Percentiles rank a stretch among this genome's conserved stretches.
phyloP scores from a whole-genome alignment of 2,797 vertebrate genomes.

The Podargus strigoides region DNA sequence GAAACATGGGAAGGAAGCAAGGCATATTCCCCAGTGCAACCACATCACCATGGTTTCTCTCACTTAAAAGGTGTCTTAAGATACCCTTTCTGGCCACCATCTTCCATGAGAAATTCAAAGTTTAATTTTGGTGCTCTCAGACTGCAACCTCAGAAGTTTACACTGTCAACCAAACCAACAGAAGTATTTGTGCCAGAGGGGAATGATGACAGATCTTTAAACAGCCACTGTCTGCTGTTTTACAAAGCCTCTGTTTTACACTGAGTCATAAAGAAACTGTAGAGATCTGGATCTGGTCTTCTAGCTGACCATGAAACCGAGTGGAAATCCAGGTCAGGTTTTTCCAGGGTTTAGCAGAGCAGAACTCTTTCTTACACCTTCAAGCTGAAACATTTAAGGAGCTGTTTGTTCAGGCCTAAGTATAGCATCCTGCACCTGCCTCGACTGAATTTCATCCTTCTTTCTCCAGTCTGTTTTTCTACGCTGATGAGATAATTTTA shows the following conservation, averaged over 20 bases:
- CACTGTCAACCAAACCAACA: not conserved
- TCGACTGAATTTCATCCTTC: not conserved
- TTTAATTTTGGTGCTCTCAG: not conserved
- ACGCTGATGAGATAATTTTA: not conserved
- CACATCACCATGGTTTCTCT: not conserved
- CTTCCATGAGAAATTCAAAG: not conserved
- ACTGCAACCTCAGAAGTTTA: not conserved
- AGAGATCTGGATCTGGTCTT: not conserved
- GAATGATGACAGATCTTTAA: not conserved
- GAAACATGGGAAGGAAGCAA: not conserved
- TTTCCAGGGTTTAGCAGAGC: not conserved
- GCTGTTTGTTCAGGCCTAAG: not conserved
- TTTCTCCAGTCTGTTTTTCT: not conserved
- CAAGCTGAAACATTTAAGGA: not conserved
- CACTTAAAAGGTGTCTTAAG: not conserved
- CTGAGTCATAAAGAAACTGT: not conserved
- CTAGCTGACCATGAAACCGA: not conserved
- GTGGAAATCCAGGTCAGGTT: not conserved
- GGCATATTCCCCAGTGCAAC: not conserved
- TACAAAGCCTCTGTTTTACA: not conserved
- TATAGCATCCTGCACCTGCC: not conserved
- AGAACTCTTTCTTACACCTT: not conserved
- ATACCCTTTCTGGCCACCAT: not conserved
- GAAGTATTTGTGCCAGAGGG: not conserved
- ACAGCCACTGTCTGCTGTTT: not conserved